These are phyloP conservation scores for Planiliza haematocheilus DNA, from an alignment of 2,113 vertebrate species.

Conservation along the genomic window DNA sequence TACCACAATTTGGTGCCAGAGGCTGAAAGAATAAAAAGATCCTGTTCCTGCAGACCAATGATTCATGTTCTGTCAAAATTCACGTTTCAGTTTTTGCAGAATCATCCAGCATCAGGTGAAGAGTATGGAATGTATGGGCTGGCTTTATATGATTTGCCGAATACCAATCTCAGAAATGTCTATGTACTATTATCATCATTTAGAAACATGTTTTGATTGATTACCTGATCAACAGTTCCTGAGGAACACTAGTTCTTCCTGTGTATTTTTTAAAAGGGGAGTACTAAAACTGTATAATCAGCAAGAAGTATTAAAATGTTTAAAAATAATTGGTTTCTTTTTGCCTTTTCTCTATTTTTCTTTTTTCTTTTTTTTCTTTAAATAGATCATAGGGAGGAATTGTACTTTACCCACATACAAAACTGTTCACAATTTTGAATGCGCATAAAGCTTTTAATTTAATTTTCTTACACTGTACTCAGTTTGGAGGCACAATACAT, in stretches of 20 bases:
- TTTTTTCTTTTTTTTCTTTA: neutral
- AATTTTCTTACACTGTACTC: too few species aligned
- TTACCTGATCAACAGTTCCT: neutral
- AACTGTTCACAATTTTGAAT: too few species aligned
- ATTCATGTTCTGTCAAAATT: slow-evolving; percentile 11
- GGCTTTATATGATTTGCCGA: neutral
- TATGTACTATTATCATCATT: neutral
- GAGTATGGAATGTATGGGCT: neutral
- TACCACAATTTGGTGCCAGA: neutral
- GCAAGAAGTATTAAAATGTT: slow-evolving; percentile 1
- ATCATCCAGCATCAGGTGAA: slow-evolving; percentile 12
- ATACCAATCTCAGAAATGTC: neutral
- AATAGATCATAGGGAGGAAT: too few species aligned
- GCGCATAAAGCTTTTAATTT: too few species aligned
- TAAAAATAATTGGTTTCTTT: neutral
- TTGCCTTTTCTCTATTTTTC: neutral
- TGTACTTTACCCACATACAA: too few species aligned
- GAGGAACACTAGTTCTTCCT: neutral
- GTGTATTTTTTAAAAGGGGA: neutral
- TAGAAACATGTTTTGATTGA: neutral
- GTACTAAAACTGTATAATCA: neutral
- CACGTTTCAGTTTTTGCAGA: neutral
- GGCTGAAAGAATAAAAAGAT: neutral
- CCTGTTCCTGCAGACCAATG: slow-evolving; percentile 5
- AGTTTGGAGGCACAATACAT: too few species aligned